phyloP scores from a whole-genome alignment of 2,888 invertebrate genomes.

The Ochropleura leucogaster region DNA sequence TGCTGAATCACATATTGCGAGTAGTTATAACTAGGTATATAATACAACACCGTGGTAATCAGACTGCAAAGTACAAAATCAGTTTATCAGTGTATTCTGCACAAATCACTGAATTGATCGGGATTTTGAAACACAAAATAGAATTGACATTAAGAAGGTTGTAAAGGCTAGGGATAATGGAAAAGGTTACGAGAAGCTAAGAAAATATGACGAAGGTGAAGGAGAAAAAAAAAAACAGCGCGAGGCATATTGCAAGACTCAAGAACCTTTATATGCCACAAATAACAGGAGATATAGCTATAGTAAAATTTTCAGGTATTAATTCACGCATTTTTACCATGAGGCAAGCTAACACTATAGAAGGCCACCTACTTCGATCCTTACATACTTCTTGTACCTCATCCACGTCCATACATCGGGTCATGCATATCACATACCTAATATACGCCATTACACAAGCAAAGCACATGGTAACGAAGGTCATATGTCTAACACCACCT shows the following conservation, averaged over 20 bases:
- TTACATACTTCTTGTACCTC: not conserved
- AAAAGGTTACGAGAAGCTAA: not conserved
- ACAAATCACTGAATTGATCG: not conserved
- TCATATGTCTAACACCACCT: not conserved
- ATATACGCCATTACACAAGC: not conserved
- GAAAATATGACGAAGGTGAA: not conserved
- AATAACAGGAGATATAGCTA: not conserved
- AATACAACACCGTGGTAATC: slow-evolving; percentile 1
- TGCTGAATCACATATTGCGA: slow-evolving; percentile 24
- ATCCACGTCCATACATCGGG: not conserved
- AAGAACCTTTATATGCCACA: not conserved
- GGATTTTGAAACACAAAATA: not conserved
- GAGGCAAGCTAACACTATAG: not conserved
- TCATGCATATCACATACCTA: not conserved
- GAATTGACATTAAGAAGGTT: not conserved
- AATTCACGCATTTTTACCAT: not conserved
- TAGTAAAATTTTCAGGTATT: not conserved
- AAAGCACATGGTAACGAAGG: slow-evolving; percentile 4
- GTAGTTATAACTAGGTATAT: not conserved
- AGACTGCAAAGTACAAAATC: not conserved
- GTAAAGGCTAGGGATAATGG: not conserved
- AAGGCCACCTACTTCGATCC: not conserved
- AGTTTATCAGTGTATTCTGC: not conserved
- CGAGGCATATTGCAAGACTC: not conserved
- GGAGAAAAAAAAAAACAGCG: not conserved